These are phyloP conservation scores for Gadopsis bispinosus DNA, from an alignment of 2,797 vertebrate genomes.

Conservation along the genomic window DNA sequence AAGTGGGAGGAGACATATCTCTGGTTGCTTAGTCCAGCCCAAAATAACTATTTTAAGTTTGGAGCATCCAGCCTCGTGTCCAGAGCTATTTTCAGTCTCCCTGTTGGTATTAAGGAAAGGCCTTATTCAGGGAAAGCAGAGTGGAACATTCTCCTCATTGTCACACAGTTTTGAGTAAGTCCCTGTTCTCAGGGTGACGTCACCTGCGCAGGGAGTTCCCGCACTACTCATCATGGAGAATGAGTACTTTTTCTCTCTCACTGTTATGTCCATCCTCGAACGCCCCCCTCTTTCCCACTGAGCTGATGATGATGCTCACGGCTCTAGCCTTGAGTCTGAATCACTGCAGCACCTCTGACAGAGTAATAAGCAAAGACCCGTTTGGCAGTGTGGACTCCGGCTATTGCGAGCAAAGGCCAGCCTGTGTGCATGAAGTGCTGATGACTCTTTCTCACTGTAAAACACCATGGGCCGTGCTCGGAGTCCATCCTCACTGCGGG, in stretches of 20 bases:
- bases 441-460: conserved; percentile 69
- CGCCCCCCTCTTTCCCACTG: conserved; percentile 78
- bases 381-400: conserved; percentile 46
- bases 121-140: conserved; percentile 67
- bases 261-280: conserved; percentile 52
- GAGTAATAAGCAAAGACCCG: conserved; percentile 64
- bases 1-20: conserved; percentile 48
- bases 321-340: conserved; percentile 34
- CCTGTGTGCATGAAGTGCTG: conserved; percentile 56
- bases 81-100: conserved; percentile 63
- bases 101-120: conserved; percentile 59
- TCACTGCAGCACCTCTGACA: conserved; percentile 41
- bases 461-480: conserved; percentile 6
- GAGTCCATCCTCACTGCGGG: conserved; percentile 22
- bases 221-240: conserved; percentile 36
- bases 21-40: conserved; percentile 30
- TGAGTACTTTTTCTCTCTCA: conserved; percentile 26
- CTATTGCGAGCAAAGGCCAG: conserved; percentile 45
- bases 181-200: conserved; percentile 45
- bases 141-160: conserved; percentile 68
- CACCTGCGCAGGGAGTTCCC: conserved; percentile 69
- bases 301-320: conserved; percentile 38
- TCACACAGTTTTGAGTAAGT: conserved; percentile 54
- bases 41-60: conserved; percentile 62
- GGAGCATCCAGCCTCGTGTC: conserved; percentile 45